These are phyloP conservation scores for Enteromius anoplus DNA, from an alignment of 2,797 vertebrate genomes.

Conservation along the genomic window DNA sequence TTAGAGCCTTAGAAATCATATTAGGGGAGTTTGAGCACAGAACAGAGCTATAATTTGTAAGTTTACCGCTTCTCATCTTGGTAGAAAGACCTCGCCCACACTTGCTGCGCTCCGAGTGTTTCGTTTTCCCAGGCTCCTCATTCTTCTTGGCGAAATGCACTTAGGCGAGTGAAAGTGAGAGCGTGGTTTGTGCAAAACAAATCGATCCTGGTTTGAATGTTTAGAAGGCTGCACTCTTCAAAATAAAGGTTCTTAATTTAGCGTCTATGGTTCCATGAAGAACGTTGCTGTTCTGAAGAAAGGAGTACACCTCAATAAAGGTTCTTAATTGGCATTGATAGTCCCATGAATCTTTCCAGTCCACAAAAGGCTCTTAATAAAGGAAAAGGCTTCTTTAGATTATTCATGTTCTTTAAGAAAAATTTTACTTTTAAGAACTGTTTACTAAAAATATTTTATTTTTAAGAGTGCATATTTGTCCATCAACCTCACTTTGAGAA, in stretches of 20 bases:
- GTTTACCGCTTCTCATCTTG: slow-evolving; percentile 32
- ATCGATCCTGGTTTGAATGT: slow-evolving; percentile 9
- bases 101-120: slow-evolving; percentile 21
- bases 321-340: background rate
- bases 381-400: background rate
- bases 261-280: background rate
- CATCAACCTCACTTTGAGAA: background rate
- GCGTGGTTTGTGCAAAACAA: slow-evolving; percentile 18
- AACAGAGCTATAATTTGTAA: slow-evolving; percentile 9
- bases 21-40: background rate
- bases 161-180: slow-evolving; percentile 35
- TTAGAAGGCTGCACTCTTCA: background rate
- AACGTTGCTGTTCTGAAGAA: background rate
- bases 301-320: background rate
- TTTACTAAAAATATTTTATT: background rate
- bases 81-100: slow-evolving; percentile 36
- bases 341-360: background rate
- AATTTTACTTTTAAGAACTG: background rate
- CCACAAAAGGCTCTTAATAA: background rate
- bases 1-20: background rate
- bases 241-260: background rate
- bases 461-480: background rate
- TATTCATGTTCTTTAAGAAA: background rate
- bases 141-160: background rate
- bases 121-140: slow-evolving; percentile 22